These are phyloP conservation scores for Zenarchopterus dispar DNA, from an alignment of 2,797 vertebrate genomes.

Conservation along the genomic window DNA sequence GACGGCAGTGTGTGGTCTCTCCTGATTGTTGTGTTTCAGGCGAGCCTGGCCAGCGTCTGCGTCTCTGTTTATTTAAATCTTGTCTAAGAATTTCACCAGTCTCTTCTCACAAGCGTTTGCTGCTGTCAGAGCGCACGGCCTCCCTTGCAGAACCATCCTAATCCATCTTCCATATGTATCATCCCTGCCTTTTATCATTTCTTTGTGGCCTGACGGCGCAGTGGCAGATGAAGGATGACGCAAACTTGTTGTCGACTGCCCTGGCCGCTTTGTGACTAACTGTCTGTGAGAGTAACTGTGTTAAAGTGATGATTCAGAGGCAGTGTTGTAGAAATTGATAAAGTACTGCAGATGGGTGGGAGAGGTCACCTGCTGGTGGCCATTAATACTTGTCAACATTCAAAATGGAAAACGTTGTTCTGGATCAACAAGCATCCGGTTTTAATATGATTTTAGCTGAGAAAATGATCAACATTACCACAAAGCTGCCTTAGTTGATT, in stretches of 20 bases:
- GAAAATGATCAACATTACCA: no score
- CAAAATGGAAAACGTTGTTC: no score
- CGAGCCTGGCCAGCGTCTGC: conserved; percentile 51
- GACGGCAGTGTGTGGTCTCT: conserved; percentile 59
- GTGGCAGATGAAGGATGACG: conserved; percentile 47
- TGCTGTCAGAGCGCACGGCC: conserved; percentile 30
- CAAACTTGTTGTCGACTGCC: conserved; percentile 33
- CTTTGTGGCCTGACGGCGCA: conserved; percentile 1
- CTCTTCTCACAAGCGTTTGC: conserved; percentile 48
- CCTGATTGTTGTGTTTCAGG: conserved; percentile 12
- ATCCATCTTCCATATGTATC: conserved; percentile 10
- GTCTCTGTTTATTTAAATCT: conserved; percentile 80
- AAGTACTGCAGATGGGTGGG: no score
- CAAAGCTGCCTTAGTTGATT: no score
- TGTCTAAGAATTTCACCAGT: conserved; percentile 78
- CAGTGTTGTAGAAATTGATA: conserved; percentile 13
- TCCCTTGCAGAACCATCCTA: conserved; percentile 8
- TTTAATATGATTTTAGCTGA: no score
- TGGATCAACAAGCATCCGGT: no score
- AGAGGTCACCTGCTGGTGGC: no score
- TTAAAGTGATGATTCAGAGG: conserved; percentile 8
- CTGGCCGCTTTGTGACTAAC: conserved; percentile 24
- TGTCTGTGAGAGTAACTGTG: conserved; percentile 21
- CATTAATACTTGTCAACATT: no score
- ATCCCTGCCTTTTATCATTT: conserved; percentile 11